phyloP scores from a whole-genome alignment of 1,140 invertebrate genomes.

The Hyles vespertilio region DNA sequence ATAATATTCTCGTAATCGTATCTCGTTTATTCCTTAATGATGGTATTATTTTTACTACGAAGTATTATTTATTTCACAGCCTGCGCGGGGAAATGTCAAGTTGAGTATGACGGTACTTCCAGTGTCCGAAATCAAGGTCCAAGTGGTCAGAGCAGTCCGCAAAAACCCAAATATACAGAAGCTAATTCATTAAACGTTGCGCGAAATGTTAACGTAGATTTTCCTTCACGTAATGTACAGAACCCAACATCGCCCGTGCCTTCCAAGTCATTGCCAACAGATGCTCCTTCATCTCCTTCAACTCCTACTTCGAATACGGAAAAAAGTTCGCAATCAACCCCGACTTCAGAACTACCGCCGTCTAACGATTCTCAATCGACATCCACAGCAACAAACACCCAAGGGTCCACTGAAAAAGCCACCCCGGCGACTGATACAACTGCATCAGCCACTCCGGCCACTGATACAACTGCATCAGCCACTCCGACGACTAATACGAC shows the following conservation, averaged over 20 bases:
- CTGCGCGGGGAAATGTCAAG: too few relatives aligned
- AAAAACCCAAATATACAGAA: not conserved
- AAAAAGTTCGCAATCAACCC: not conserved
- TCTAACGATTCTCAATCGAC: not conserved
- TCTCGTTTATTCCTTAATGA: too few relatives aligned
- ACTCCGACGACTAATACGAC: not conserved
- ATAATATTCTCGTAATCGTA: too few relatives aligned
- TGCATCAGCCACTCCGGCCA: not conserved
- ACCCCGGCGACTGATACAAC: not conserved
- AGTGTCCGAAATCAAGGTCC: not conserved
- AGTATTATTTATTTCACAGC: too few relatives aligned
- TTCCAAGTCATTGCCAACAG: not conserved
- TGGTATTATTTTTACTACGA: too few relatives aligned
- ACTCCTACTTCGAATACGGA: not conserved
- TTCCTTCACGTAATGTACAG: not conserved
- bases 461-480: not conserved
- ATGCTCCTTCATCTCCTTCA: not conserved
- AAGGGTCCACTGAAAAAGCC: not conserved
- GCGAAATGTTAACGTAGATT: not conserved
- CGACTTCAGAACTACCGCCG: too few relatives aligned
- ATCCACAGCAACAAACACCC: not conserved
- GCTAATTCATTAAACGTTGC: not conserved
- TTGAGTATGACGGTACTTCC: not conserved
- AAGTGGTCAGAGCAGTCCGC: not conserved
- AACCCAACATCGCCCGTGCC: not conserved